Evolutionary conservation across 2,888 invertebrate species (phyloP), one percentile per base, ranked within the genome.

Genomic region (Lumbricus terrestris): DNA sequence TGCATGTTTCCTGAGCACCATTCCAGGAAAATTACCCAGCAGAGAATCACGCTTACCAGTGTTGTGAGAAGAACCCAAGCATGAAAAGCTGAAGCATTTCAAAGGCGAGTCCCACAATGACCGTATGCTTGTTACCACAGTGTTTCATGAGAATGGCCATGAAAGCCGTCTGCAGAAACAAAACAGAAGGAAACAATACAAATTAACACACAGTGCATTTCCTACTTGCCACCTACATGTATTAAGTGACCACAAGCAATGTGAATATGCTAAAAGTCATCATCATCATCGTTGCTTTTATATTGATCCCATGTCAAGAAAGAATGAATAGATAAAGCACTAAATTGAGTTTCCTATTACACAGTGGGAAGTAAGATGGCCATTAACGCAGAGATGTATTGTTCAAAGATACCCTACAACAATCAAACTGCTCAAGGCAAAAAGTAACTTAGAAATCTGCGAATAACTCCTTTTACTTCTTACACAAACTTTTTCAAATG

Each of bases 31-130:
- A n/a, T n/a, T 69, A 11, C 69, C n/a, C 8, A 11, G 1, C 13
- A n/a, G 69, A 69, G 69, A 69, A 69, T 69, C 69, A n/a, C n/a
- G 69, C 69, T n/a, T 35, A 97, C 98, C 98, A 98, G 92, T 97
- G 97, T 94, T 98, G 97, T 93, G 98, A 98, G 90, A 98, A 98
- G 94, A 99, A 98, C 83, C 99, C 99, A 95, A 98, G 99, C 97
- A 98, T 98, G 96, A 98, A 97, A 92, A 99, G 96, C 95, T 99
- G 99, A 93, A 98, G 96, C 96, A 98, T 97, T 96, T 99, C 99
- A 95, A 99, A 98, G 92, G 98, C 95, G 92, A 99, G 96, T 90
- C 99, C 99, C 94, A 99, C 96, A 96, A 99, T 98, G 93, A 99
- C 99, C 90, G 99, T 98, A 95, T 98, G 97, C 95, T 99, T 99